Evolutionary conservation across 2,888 invertebrate genomes (phyloP).

Genomic region (Xestia rhomboidea): DNA sequence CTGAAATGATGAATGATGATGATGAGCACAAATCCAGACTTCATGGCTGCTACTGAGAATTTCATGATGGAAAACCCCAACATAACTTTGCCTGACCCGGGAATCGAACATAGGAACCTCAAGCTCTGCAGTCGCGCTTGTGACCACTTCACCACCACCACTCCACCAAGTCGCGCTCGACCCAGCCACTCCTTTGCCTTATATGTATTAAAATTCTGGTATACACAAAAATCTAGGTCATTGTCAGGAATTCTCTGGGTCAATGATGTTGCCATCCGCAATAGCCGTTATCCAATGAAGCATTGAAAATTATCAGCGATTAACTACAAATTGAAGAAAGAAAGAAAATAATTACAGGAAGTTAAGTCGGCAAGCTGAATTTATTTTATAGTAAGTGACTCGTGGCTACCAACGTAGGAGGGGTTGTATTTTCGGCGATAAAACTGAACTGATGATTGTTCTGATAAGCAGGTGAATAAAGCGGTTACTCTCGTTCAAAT

Average conservation of each 20-base stretch:
- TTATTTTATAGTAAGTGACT: background rate
- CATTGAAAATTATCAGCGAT: conserved; percentile 32
- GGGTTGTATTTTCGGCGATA: background rate
- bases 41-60: too few species aligned
- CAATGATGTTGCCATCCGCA: background rate
- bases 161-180: too few species aligned
- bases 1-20: too few species aligned
- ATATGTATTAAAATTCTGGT: background rate
- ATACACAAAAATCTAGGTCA: conserved; percentile 7
- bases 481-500: too few species aligned
- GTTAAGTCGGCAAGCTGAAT: background rate
- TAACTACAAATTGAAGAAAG: conserved; percentile 2
- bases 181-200: too few species aligned
- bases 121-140: too few species aligned
- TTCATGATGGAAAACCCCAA: too few species aligned
- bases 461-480: too few species aligned
- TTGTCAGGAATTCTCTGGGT: conserved; percentile 16
- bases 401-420: background rate
- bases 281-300: conserved; percentile 14
- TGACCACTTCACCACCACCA: too few species aligned
- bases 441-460: background rate
- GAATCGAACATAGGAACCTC: too few species aligned
- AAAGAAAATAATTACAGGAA: conserved; percentile 17
- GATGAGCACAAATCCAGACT: too few species aligned
- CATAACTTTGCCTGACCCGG: too few species aligned